phyloP scores from a whole-genome alignment of 2,888 invertebrate species.

The Caenorhabditis doughertyi region DNA sequence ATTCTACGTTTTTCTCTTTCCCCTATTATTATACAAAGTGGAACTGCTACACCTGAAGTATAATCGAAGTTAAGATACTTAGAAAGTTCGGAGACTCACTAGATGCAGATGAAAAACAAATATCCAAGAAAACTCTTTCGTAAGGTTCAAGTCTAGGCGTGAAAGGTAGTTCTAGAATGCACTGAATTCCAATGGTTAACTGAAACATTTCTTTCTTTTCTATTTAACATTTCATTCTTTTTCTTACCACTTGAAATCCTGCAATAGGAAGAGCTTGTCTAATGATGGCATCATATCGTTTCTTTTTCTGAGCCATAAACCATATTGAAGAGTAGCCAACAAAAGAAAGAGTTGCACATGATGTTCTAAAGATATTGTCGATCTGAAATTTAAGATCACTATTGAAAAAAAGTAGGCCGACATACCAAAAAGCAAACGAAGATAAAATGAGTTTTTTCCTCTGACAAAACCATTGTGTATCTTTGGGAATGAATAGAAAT shows the following conservation, averaged over 20 bases:
- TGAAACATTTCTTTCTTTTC: constrained; percentile 6
- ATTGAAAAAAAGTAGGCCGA: neutral
- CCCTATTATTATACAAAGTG: constrained; percentile 42
- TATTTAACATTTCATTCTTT: neutral
- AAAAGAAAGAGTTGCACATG: neutral
- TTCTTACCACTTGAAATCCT: constrained; percentile 37
- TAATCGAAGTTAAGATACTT: neutral
- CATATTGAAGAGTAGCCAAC: neutral
- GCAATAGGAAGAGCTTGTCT: constrained; percentile 55
- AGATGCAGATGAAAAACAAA: constrained; percentile 20
- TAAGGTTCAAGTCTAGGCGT: neutral
- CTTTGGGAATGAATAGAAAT: constrained; percentile 3
- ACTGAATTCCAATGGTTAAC: constrained; percentile 7
- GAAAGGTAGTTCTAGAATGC: constrained; percentile 5
- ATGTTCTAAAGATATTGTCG: neutral
- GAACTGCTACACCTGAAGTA: constrained; percentile 42
- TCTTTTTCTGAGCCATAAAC: neutral
- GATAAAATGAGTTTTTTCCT: neutral
- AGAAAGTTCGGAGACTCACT: neutral
- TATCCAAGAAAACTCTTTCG: constrained; percentile 21
- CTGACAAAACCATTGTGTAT: neutral
- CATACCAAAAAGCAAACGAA: constrained; percentile 15
- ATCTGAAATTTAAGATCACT: constrained; percentile 1
- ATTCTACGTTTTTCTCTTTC: constrained; percentile 32
- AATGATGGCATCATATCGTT: constrained; percentile 6